Evolutionary conservation across 2,113 vertebrate species (phyloP), one percentile per base, ranked within the genome.

Genomic region (Rhodinocichla rosea): DNA sequence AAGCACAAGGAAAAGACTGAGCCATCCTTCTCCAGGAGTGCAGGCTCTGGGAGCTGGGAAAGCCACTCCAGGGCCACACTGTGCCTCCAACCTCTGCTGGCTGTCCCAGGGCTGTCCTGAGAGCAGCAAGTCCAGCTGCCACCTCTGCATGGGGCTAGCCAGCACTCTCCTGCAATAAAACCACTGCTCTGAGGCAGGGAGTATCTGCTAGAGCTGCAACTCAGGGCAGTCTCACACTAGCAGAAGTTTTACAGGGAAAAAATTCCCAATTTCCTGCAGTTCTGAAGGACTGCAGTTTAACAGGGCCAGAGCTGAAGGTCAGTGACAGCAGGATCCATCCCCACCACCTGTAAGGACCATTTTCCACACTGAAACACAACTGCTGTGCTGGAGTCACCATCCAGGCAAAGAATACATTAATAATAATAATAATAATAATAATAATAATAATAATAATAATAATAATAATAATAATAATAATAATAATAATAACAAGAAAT

Each of bases 231-330:
- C 56, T 63, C 42, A 45, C 30, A n/a, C 15, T 1, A 40, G 50
- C 55, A 84, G 15, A 74, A 69, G 4, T 17, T 32, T 84, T 74
- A 53, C 3, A 32, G 20, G 22, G 6, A 19, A 44, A 35, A 24
- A 33, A 40, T 7, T 57, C 39, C 33, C 49, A 4, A 5, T 32
- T 79, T n/a, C 30, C 67, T 77, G 68, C 0, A 0, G 1, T 11
- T 69, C 37, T 57, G 28, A 47, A 73, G 27, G 23, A 89, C 22
- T 6, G 20, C 11, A 35, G 39, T 28, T 53, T 35, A 63, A 30
- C 60, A 87, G 37, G 21, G 24, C 40, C 32, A 44, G 50, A 67
- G 37, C 32, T 52, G 13, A 63, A 71, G 49, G 60, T 60, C 30
- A 37, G 69, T 3, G 5, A 44, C 28, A 56, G 59, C 45, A 80